Base-by-base conservation (phyloP, 2,113 vertebrate species). In the Cyanistes caeruleus region DNA sequence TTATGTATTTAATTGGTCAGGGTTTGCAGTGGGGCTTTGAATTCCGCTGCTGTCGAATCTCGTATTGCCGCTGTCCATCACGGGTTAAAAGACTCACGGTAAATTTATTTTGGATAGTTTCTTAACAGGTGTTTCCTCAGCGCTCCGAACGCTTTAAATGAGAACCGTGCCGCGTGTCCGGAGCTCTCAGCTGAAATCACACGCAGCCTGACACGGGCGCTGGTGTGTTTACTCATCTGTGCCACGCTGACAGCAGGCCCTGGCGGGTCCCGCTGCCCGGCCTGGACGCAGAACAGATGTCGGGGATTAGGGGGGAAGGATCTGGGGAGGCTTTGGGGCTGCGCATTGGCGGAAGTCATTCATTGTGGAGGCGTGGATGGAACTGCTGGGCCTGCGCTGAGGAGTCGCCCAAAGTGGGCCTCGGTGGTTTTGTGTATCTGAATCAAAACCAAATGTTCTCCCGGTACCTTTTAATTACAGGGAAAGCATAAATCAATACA, bases 111-210 rank as follows among this genome's bases (percentile, higher is more conserved):
- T 95, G 95, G 95, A 95, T 87, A 63, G 74, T 62, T 91, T 93
- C 91, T 95, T 76, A 98, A 93, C 98, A 98, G 98, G 98, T 98
- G 97, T 95, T 98, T 98, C 97, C 97, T 97, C 62, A 46, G 5
- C 3, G 7, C 93, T 49, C 14, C 35, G 8, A 96, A 90, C 24
- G 72, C 83, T 91, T 95, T 95, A 77, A 92, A 83, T 74, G 59
- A 84, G 96, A 95, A 60, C 87, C 28, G 28, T 14, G n/a, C 89
- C 92, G 87, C 60, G 3, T 2, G 67, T 96, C 91, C 64, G 10
- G 92, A 74, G 21, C 25, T 87, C 93, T 98, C 96, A 96, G 96
- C 98, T 98, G 96, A 78, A 97, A 95, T 96, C 96, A 85, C 94
- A 90, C 3, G 62, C 59, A 6, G 74, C 81, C 78, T 43, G 91